These are phyloP conservation scores for Tetheella fluctuosa DNA, from an alignment of 2,888 invertebrate genomes.

Conservation along the genomic window DNA sequence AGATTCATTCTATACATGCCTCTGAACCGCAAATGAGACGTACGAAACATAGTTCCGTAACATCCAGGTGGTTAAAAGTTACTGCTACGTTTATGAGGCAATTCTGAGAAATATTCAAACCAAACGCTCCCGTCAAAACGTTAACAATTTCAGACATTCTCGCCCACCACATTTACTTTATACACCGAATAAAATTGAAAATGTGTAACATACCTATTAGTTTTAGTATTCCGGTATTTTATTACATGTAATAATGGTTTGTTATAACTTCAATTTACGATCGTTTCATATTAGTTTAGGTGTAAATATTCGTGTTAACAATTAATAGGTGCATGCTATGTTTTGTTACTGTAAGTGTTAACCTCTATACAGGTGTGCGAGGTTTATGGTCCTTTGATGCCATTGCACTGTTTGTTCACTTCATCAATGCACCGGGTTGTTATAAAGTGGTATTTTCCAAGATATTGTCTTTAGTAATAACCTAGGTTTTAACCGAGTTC, in stretches of 20 bases:
- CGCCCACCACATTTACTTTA: background rate
- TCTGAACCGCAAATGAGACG: too few species aligned
- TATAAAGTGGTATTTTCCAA: too few species aligned
- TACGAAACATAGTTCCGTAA: too few species aligned
- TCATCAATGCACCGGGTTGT: too few species aligned
- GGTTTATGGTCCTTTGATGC: background rate
- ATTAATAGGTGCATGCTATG: background rate
- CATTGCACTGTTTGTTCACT: too few species aligned
- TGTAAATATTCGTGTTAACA: too few species aligned
- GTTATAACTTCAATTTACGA: conserved; percentile 29
- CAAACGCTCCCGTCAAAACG: background rate
- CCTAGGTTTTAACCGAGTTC: too few species aligned
- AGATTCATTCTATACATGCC: too few species aligned
- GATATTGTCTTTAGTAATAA: too few species aligned
- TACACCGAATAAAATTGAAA: background rate
- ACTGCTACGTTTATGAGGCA: background rate
- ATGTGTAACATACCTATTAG: background rate
- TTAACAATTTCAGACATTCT: background rate
- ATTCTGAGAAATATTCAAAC: background rate
- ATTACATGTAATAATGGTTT: conserved; percentile 12
- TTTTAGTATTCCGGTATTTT: background rate
- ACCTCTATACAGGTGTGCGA: background rate
- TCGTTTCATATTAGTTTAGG: conserved; percentile 22
- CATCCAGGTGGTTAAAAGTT: background rate
- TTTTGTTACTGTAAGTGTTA: background rate